Base-by-base conservation (phyloP, 2,113 vertebrate species). In the Chlorodrepanis virens region DNA sequence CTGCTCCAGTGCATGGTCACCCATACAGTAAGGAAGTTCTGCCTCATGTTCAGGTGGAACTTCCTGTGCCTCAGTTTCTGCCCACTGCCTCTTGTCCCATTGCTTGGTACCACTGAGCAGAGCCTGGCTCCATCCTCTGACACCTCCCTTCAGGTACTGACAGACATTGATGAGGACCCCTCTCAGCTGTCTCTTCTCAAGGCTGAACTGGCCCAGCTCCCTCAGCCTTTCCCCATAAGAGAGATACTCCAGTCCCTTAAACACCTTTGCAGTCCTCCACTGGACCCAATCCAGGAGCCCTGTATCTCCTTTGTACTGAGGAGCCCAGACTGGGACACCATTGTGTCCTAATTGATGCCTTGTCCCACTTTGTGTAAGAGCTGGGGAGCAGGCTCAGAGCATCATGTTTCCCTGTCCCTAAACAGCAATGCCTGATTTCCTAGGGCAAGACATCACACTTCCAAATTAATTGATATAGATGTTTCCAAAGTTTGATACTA, bases 391-490 rank as follows among this genome's bases (percentile, higher is more conserved):
- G 71, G 60, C 64, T 84, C 83, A 65, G 42, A 72, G 56, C 37
- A 59, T 67, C 33, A 33, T 60, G 80, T 39, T 93, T 84, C 59
- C 59, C 44, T 77, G 31, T 49, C 60, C 52, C 56, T 82, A 56
- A 24, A 23, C 1, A 10, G 54, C 12, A 15, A 63, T 56, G 68
- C 65, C 24, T 42, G 33, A 44, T 35, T 95, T 82, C 89, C 70
- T 57, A 52, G 72, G 44, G 85, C 37, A 84, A 91, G 75, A 35
- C 49, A 49, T 61, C 77, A 47, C 70, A 81, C 67, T 81, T 87
- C 76, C 53, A 75, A 89, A 72, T 96, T 95, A 94, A 97, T 93
- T 63, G 12, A 72, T 85, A 91, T 33, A 86, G 91, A 72, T 89
- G n/a, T 93, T 93, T 89, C 83, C 63, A 54, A 90, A 94, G 53